Evolutionary conservation across 2,888 invertebrate genomes (phyloP), one percentile per base, ranked within the genome.

Genomic region (Dolichopus griseipennis): DNA sequence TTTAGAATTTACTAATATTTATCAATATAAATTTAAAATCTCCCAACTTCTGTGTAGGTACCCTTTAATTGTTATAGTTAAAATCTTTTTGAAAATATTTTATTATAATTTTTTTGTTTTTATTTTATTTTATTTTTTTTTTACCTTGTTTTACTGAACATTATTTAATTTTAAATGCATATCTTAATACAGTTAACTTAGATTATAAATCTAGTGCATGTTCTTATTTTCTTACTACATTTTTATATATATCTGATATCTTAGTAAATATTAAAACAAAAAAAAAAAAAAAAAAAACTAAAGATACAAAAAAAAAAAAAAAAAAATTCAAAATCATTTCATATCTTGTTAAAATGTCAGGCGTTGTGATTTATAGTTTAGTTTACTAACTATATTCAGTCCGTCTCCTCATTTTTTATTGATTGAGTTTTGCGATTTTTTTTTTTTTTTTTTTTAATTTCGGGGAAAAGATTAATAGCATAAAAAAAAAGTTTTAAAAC

Each of bases 101-200:
- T 27, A n/a, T n/a, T n/a, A 27, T 27, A 27, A 27, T 27, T 27
- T 27, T 27, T 27, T 27, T 27, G 27, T 2, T 27, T 27, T 27
- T 2, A 4, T 27, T 27, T 27, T 27, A 5, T 52, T 52, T 52
- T 15, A 52, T 4, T 52, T 18, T 52, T 43, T 43, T 52, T 52
- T 52, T 52, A 52, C 52, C n/a, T 52, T 18, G 15, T 52, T 52
- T 52, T 52, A 12, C 18, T 52, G 52, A 52, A 52, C 52, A n/a
- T 52, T 52, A 52, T 52, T 52, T 52, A 52, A 52, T 52, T 52
- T 52, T 52, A 52, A 52, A 52, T 52, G 52, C 52, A 52, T 52
- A 52, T 52, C 52, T 52, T 52, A 52, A 52, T 52, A 52, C 52
- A 52, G 52, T 52, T 52, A 52, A 52, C 52, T 52, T 52, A 52